Conservation (phyloP, 2,797 vertebrate species). For the Spinus pinus region DNA sequence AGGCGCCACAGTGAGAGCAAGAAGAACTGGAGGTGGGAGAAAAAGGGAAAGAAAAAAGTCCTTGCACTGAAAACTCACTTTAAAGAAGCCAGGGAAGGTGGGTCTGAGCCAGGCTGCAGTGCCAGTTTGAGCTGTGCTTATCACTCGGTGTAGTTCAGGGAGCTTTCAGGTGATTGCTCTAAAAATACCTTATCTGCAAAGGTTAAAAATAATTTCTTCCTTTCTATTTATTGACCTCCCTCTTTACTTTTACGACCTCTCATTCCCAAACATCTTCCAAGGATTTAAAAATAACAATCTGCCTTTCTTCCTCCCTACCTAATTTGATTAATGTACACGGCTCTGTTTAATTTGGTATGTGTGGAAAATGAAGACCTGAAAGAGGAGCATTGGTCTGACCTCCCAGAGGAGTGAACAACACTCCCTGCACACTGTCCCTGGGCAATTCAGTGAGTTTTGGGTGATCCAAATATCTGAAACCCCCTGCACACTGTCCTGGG, state of each 20-base stretch:
- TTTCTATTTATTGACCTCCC: constrained; percentile 43
- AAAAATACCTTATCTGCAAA: constrained; percentile 55
- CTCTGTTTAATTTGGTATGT: not conserved
- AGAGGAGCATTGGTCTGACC: not conserved
- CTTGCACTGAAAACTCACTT: not conserved
- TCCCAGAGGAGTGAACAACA: not conserved
- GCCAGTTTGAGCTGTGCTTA: not conserved
- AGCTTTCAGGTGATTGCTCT: constrained; percentile 56
- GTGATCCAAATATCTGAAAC: not conserved
- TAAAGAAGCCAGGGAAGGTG: not conserved
- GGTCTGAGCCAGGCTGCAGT: not conserved
- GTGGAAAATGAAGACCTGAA: not conserved
- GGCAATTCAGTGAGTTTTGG: not conserved
- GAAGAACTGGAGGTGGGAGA: not conserved
- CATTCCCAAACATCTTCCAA: not conserved
- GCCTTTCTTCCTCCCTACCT: not conserved
- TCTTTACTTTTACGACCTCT: constrained; percentile 16
- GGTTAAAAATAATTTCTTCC: constrained; percentile 49
- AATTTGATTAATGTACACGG: not conserved
- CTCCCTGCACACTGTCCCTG: not conserved
- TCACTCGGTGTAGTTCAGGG: not conserved
- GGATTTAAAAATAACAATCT: constrained; percentile 23
- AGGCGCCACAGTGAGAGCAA: not conserved
- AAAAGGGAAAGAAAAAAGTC: not conserved
- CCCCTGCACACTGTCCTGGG: no score